A percentile compares a stretch with the other conserved stretches of the same genome.
Conservation (phyloP, 2,113 vertebrate species). For the Leptodactylus fuscus region DNA sequence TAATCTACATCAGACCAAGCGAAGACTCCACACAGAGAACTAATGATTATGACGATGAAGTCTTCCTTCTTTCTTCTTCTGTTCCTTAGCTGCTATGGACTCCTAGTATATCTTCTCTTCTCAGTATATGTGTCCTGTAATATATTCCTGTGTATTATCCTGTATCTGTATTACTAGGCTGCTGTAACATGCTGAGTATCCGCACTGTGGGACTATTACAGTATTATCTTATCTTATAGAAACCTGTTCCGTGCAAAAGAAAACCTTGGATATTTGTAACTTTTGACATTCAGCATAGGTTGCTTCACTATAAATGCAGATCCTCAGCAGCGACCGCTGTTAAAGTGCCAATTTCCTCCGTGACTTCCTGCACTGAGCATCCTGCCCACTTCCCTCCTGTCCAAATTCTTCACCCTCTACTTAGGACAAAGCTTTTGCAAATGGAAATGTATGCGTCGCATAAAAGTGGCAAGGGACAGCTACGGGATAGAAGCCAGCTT, state of each 20-base stretch:
- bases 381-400: slow-evolving; percentile 49
- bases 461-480: neutral
- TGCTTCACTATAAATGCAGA: neutral
- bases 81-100: too few species aligned
- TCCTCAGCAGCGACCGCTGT: slow-evolving; percentile 2
- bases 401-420: slow-evolving; percentile 17
- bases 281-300: neutral
- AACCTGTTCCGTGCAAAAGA: neutral
- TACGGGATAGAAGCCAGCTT: neutral
- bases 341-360: slow-evolving; percentile 28
- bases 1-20: too few species aligned
- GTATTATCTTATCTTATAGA: too few species aligned
- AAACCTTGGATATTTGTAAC: neutral
- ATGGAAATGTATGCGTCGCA: neutral
- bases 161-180: too few species aligned
- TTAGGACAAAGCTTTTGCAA: neutral
- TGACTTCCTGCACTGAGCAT: slow-evolving; percentile 15
- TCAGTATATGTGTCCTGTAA: too few species aligned
- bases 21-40: too few species aligned
- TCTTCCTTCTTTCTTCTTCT: too few species aligned
- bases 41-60: too few species aligned
- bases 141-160: too few species aligned
- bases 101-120: too few species aligned
- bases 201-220: too few species aligned
- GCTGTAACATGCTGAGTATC: too few species aligned